A percentile compares a stretch with the other conserved stretches of the same genome.
phyloP scores from a whole-genome alignment of 1,140 invertebrate genomes.

The Drosophila ananassae region DNA sequence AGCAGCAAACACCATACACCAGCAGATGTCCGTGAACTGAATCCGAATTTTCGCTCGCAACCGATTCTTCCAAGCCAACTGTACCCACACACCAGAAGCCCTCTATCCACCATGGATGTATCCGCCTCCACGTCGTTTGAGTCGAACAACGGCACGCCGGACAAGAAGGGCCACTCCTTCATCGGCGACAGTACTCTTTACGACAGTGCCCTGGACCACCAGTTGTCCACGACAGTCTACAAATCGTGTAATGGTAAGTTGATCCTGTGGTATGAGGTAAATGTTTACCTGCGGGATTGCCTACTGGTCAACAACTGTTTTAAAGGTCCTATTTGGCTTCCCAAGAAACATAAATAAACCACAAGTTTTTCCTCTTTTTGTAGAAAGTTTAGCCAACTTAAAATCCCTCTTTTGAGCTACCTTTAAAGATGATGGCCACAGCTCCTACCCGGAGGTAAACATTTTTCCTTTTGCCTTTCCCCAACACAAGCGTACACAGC shows the following conservation, averaged over 20 bases:
- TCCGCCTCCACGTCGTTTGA: slow-evolving; percentile 60
- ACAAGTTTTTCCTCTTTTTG: too few species aligned
- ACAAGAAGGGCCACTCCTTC: slow-evolving; percentile 47
- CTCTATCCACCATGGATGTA: slow-evolving; percentile 56
- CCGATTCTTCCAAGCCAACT: slow-evolving; percentile 70
- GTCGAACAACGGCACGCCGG: slow-evolving; percentile 45
- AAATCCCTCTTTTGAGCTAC: too few species aligned
- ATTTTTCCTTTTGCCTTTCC: neutral
- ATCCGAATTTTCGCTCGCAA: slow-evolving; percentile 73
- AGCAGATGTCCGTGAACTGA: slow-evolving; percentile 42
- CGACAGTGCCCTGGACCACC: slow-evolving; percentile 72
- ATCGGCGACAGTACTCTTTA: slow-evolving; percentile 63
- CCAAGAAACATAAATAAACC: neutral
- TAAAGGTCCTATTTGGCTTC: neutral
- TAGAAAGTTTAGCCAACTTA: too few species aligned
- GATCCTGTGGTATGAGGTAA: neutral
- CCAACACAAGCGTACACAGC: neutral
- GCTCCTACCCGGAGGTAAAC: neutral
- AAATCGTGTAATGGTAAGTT: slow-evolving; percentile 74
- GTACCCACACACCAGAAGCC: slow-evolving; percentile 42
- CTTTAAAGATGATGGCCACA: too few species aligned
- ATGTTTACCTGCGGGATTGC: too few species aligned
- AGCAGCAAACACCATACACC: slow-evolving; percentile 12
- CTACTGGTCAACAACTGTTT: too few species aligned
- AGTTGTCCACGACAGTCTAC: slow-evolving; percentile 65